These are phyloP conservation scores for Acipenser transmontanus DNA, from an alignment of 2,797 vertebrate genomes.

Conservation along the genomic window DNA sequence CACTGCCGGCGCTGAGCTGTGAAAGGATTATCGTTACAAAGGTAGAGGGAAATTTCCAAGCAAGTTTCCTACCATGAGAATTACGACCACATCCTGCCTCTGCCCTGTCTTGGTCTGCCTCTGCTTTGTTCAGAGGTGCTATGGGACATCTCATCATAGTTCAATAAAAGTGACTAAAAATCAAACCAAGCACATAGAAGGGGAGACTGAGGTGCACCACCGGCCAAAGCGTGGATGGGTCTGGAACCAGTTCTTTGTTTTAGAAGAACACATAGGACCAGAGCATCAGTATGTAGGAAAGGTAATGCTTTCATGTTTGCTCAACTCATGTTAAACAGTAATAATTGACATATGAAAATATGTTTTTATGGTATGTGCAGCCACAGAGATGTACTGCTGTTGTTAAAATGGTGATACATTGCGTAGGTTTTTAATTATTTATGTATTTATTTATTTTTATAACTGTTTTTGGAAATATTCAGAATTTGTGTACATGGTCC, in stretches of 20 bases:
- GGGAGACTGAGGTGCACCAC: conserved; percentile 92
- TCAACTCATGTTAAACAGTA: conserved; percentile 3
- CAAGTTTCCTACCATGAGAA: conserved; percentile 79
- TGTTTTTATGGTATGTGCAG: too few species aligned
- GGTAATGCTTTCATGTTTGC: conserved; percentile 53
- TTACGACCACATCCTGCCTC: conserved; percentile 80
- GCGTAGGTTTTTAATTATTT: conserved; percentile 13
- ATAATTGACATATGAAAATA: background rate
- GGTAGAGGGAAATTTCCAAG: conserved; percentile 32
- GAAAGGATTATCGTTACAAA: background rate
- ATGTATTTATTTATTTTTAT: conserved; percentile 26
- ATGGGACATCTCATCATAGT: conserved; percentile 70
- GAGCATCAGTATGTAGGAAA: conserved; percentile 96
- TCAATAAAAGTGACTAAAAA: conserved; percentile 73
- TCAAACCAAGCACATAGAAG: conserved; percentile 78
- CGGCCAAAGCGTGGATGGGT: conserved; percentile 97
- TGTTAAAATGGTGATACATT: background rate
- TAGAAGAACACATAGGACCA: conserved; percentile 97
- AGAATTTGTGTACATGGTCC: conserved; percentile 18
- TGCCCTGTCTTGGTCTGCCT: conserved; percentile 93
- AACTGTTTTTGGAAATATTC: conserved; percentile 28
- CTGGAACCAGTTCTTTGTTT: conserved; percentile 99
- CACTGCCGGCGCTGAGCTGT: conserved; percentile 26
- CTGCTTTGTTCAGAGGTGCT: conserved; percentile 88
- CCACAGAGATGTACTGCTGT: too few species aligned